These are phyloP conservation scores for Brachionus koreanus DNA, from an alignment of 1,140 invertebrate species.

Conservation along the genomic window DNA sequence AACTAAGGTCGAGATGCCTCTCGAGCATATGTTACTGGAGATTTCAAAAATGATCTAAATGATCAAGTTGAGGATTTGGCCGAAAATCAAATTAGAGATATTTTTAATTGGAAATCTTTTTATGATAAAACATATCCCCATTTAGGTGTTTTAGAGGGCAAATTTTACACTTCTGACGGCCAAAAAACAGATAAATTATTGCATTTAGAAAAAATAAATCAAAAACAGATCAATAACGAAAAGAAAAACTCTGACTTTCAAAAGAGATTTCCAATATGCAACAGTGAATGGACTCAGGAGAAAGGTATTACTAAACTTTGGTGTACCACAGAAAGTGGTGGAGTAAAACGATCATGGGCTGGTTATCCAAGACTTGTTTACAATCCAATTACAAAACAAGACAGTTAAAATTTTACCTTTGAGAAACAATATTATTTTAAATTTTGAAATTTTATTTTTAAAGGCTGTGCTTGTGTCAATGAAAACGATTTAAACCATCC, in stretches of 20 bases:
- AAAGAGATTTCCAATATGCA: constrained; percentile 35
- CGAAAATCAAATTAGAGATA: neutral
- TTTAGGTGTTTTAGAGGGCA: constrained; percentile 12
- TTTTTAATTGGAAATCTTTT: constrained; percentile 43
- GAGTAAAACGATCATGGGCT: constrained; percentile 37
- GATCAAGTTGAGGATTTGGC: neutral
- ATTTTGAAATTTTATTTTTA: neutral
- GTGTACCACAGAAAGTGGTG: constrained; percentile 31
- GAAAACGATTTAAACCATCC: constrained; percentile 36
- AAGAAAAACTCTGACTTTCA: constrained; percentile 15
- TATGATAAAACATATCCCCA: constrained; percentile 33
- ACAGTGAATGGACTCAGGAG: constrained; percentile 39
- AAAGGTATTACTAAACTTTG: constrained; percentile 37
- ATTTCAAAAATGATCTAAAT: constrained; percentile 41
- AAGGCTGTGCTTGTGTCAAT: constrained; percentile 43
- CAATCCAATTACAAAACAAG: constrained; percentile 30
- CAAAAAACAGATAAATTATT: neutral
- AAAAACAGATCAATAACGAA: neutral
- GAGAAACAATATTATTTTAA: neutral
- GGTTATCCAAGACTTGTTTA: constrained; percentile 33
- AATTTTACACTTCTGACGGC: constrained; percentile 17
- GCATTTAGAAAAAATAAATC: constrained; percentile 24
- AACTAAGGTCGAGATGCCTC: constrained; percentile 35
- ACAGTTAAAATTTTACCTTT: neutral
- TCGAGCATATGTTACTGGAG: constrained; percentile 33